Evolutionary conservation across 2,888 invertebrate species (phyloP).

Genomic region (Mylabris sibirica): DNA sequence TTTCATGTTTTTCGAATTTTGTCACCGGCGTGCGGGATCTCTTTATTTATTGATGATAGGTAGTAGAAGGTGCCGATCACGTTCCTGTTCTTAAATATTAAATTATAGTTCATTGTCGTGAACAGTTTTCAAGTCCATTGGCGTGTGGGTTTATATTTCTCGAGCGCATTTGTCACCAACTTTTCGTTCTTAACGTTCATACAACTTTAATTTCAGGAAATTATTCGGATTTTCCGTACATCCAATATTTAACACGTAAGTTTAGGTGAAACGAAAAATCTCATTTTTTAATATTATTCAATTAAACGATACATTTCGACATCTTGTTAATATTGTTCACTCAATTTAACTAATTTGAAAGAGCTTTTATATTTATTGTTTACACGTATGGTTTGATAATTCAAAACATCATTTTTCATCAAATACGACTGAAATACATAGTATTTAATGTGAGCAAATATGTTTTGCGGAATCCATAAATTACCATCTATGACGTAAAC

Average conservation of each 20-base stretch:
- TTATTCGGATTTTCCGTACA: constrained; percentile 71
- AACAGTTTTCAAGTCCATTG: constrained; percentile 24
- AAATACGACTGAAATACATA: not conserved
- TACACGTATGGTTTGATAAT: constrained; percentile 11
- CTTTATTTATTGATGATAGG: constrained; percentile 33
- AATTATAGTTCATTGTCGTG: constrained; percentile 25
- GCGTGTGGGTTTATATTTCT: constrained; percentile 23
- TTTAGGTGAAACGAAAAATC: constrained; percentile 42
- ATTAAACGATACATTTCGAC: not conserved
- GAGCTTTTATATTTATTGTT: not conserved
- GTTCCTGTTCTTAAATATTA: constrained; percentile 26
- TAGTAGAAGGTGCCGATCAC: constrained; percentile 23
- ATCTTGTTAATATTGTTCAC: constrained; percentile 8
- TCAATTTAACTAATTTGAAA: constrained; percentile 2
- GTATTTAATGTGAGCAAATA: constrained; percentile 8
- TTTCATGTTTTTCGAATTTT: constrained; percentile 36
- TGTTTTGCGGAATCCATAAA: constrained; percentile 13
- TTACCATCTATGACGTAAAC: not conserved
- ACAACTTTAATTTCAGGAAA: constrained; percentile 64
- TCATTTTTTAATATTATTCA: not conserved
- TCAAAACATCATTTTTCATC: constrained; percentile 15
- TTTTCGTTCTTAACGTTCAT: constrained; percentile 12
- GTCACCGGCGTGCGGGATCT: constrained; percentile 37
- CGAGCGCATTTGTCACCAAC: constrained; percentile 22
- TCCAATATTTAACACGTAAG: constrained; percentile 73